Base-by-base conservation (phyloP, 2,113 vertebrate species). In the Calonectris borealis region DNA sequence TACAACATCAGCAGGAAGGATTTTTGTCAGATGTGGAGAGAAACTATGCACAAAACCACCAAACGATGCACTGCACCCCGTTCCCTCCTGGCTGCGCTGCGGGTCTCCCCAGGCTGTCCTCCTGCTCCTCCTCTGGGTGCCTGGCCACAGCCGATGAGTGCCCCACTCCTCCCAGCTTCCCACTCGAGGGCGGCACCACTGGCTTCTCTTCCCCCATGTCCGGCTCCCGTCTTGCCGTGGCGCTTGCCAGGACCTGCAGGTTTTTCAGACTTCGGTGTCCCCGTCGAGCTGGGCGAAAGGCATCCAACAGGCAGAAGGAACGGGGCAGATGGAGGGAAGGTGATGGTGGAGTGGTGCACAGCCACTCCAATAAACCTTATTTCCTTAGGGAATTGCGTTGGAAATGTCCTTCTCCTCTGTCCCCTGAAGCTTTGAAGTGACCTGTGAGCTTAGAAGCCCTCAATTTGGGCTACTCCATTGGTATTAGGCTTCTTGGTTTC, bases 21-120 rank as follows among this genome's bases (percentile, higher is more conserved):
- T 9, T 78, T 73, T 46, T 83, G 60, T 73, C 52, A 62, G 52
- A 32, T 19, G 18, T 36, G 48, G 54, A n/a, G 48, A 92, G 48
- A 62, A 92, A 18, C 24, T 29, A 8, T 10, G 36, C 48, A 25
- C 21, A 86, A 25, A 90, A 5, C 7, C 21, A 32, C 48, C 13
- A 8, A 60, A 32, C 1, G 1, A 15, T 66, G 49, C 24, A 3
- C 20, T 52, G 5, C 9, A 9, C 24, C 34, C 54, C 0, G 1
- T 68, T 64, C 17, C 6, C 27, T 52, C 32, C 49, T 18, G 3
- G 21, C n/a, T 80, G 17, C 11, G 31, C 57, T 60, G 38, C 1
- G 1, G 11, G 29, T 54, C 26, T 21, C 27, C 7, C 22, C 27
- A 55, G 29, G 38, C 36, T 80, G 13, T 82, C 27, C 42, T 87